phyloP scores from a whole-genome alignment of 2,797 vertebrate genomes.

The Etheostoma nigrum region DNA sequence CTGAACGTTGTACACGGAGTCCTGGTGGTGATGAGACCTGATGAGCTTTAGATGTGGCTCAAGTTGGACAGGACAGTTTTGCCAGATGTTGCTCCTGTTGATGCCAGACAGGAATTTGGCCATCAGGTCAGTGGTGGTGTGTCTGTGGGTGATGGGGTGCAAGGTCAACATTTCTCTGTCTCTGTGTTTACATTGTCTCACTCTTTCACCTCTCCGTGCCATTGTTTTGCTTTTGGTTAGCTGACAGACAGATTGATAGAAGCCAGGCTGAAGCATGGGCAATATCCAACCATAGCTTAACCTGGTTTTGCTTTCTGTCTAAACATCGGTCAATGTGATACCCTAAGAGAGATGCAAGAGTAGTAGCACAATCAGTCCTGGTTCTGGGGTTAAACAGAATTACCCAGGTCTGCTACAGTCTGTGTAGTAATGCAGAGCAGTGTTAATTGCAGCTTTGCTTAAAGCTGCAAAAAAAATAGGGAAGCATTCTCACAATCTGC shows the following conservation, averaged over 20 bases:
- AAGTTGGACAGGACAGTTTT: constrained; percentile 39
- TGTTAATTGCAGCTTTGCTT: constrained; percentile 39
- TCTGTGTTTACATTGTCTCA: constrained; percentile 72
- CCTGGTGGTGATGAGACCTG: constrained; percentile 41
- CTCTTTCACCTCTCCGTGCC: constrained; percentile 55
- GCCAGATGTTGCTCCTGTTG: constrained; percentile 62
- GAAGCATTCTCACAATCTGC: constrained; percentile 31
- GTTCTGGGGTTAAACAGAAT: constrained; percentile 8
- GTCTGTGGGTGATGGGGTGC: constrained; percentile 47
- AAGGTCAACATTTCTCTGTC: constrained; percentile 69
- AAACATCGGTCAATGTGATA: constrained; percentile 48
- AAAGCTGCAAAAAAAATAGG: constrained; percentile 41
- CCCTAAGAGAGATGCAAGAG: constrained; percentile 15
- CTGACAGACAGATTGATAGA: constrained; percentile 76
- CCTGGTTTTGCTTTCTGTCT: constrained; percentile 41
- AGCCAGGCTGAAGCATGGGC: constrained; percentile 66
- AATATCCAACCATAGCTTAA: constrained; percentile 49
- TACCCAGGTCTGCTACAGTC: constrained; percentile 14
- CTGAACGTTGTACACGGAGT: constrained; percentile 30
- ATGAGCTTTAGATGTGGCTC: constrained; percentile 28
- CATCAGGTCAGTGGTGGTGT: constrained; percentile 51
- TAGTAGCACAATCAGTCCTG: constrained; percentile 15
- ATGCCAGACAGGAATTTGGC: constrained; percentile 63
- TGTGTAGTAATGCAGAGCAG: constrained; percentile 12
- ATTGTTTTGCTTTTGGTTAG: constrained; percentile 71